Evolutionary conservation across 2,888 invertebrate species (phyloP).

Genomic region (Girardia tigrina): DNA sequence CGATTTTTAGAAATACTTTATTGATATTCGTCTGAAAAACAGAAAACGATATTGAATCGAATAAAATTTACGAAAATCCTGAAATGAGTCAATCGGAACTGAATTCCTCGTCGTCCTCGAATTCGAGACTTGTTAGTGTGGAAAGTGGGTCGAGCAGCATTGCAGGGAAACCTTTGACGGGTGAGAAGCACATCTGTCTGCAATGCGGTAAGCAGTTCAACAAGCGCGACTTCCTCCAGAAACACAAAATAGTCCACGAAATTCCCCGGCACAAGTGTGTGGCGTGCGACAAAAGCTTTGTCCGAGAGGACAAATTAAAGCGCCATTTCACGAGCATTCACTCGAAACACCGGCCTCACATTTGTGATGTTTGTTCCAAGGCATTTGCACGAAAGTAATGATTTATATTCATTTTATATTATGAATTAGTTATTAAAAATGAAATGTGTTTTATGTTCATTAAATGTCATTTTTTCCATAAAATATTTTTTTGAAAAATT

Average conservation of each 20-base stretch:
- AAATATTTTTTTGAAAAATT: too few relatives aligned
- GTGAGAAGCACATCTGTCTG: neutral
- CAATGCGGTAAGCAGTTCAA: constrained; percentile 17
- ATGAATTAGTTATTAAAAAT: neutral
- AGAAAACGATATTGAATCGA: too few relatives aligned
- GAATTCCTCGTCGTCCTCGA: too few relatives aligned
- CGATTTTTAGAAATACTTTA: too few relatives aligned
- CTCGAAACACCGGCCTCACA: constrained; percentile 24
- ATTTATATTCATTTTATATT: too few relatives aligned
- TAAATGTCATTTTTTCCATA: neutral
- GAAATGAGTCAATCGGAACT: too few relatives aligned
- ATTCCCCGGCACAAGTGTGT: constrained; percentile 50
- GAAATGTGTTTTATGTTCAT: neutral
- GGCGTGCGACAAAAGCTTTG: constrained; percentile 48
- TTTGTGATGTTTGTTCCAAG: constrained; percentile 25
- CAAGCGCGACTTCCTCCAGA: constrained; percentile 39
- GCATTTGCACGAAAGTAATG: constrained; percentile 27
- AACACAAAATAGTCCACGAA: constrained; percentile 50
- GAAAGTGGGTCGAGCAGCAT: too few relatives aligned
- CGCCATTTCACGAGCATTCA: constrained; percentile 24
- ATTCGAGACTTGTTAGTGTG: too few relatives aligned
- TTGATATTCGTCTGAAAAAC: too few relatives aligned
- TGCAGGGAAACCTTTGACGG: too few relatives aligned
- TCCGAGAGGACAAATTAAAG: constrained; percentile 25
- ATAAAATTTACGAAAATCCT: too few relatives aligned